A percentile compares a stretch with the other conserved stretches of the same genome.
These are phyloP conservation scores for Aegithalos caudatus DNA, from an alignment of 2,113 vertebrate genomes.

Conservation along the genomic window DNA sequence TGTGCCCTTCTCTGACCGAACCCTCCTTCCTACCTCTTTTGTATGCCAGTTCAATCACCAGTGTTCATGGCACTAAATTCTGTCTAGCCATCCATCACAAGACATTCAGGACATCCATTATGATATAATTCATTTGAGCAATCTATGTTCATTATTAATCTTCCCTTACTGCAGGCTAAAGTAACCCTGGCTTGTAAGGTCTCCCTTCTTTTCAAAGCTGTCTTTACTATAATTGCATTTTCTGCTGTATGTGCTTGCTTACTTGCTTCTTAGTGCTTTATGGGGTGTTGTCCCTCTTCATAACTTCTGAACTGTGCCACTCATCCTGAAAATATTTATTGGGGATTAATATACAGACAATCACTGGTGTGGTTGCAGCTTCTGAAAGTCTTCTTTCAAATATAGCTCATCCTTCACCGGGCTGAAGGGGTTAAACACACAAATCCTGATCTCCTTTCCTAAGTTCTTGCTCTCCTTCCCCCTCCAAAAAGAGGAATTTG, in stretches of 20 bases:
- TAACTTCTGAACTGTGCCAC: neutral
- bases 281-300: neutral
- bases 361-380: neutral
- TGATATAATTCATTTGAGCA: slow-evolving; percentile 35
- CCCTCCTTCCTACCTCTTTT: slow-evolving; percentile 20
- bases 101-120: slow-evolving; percentile 38
- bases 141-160: slow-evolving; percentile 32
- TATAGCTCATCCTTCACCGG: neutral
- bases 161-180: slow-evolving; percentile 22
- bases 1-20: slow-evolving; percentile 25
- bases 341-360: neutral
- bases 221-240: neutral
- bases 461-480: neutral
- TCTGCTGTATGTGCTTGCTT: neutral
- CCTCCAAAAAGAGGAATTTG: neutral
- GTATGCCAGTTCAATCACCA: slow-evolving; percentile 10
- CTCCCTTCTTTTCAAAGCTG: neutral
- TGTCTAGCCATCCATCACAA: slow-evolving; percentile 52
- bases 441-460: neutral
- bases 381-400: neutral
- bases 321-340: neutral
- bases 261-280: neutral
- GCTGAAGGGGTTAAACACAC: neutral
- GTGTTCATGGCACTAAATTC: slow-evolving; percentile 19
- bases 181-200: neutral